Base-by-base conservation (phyloP, 2,113 vertebrate species). In the Sigmodon hispidus region DNA sequence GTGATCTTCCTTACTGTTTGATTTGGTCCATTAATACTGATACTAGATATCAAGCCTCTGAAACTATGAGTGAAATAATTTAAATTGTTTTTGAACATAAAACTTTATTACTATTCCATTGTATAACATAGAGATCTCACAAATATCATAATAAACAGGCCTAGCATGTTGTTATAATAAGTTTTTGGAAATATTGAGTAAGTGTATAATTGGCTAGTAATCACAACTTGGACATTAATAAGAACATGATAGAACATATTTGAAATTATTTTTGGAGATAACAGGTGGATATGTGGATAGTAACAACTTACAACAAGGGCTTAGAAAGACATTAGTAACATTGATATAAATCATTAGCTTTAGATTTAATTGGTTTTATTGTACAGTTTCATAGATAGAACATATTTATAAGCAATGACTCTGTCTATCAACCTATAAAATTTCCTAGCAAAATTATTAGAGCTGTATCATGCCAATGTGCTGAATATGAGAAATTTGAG, bases 271-370 rank as follows among this genome's bases (percentile, higher is more conserved):
- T 26, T 19, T 45, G 2, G 22, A 43, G 40, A 63, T 57, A 67
- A 4, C 57, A 59, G 7, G 7, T 84, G n/a, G 12, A 87, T 21
- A 45, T n/a, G 1, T 65, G 13, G 22, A 65, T 65, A 26, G 16
- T 76, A 75, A 83, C n/a, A 92, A 36, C 0, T 79, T 50, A 36
- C 3, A 21, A 4, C 0, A 26, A 21, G 1, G 1, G 2, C 2
- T 83, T n/a, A 57, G 24, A 73, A 85, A 57, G 19, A 70, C 77
- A 83, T 24, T 83, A 50, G 0, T 1, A 52, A 50, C 5, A 11
- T 24, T 45, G 63, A 26, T 36, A 10, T 16, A 65, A 81, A 45
- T 3, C 2, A 22, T 31, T 50, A 34, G 13, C n/a, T 72, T 83
- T 40, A 90, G 76, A 88, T 12, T 92, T 81, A 16, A 1, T 7